Base-by-base conservation (phyloP, 2,888 invertebrate species). In the Gymnosoma rotundatum region DNA sequence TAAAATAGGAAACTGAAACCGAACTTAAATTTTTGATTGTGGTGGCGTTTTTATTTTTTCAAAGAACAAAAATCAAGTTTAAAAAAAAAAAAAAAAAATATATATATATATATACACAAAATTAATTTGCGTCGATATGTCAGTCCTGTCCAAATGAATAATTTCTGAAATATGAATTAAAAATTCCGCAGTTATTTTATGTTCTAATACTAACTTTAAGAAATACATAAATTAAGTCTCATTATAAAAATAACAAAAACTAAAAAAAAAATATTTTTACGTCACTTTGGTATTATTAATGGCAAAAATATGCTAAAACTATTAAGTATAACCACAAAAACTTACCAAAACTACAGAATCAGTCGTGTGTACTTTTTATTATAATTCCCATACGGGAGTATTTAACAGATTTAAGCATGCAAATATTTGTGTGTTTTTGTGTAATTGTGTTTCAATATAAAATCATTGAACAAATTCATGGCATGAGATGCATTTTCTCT, bases 401-500 rank as follows among this genome's bases (percentile, higher is more conserved):
- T 42, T 42, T 42, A 12, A 10, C 42, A 42, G 12, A 42, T 42
- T 42, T 42, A 42, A 42, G 42, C 42, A 12, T 64, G 21, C 58
- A 58, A 64, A 70, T 56, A 25, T 54, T 63, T 38, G 8, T 67
- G 18, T 12, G 38, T 60, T 58, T 67, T 25, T 78, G 52, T 38
- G 21, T 25, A 18, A 25, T 36, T 14, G 14, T 42, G 16, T 45
- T 45, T 18, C 12, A 64, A 56, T 64, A 60, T 48, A 52, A 45
- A 32, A 54, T 42, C 58, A 60, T 12, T 36, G 9, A 12, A 8
- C n/a, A 66, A 70, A 67, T 60, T 66, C 67, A 67, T 67, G 36
- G 61, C 76, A 80, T 70, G 83, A 61, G 80, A 83, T 80, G 76
- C 69, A 80, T 80, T 83, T 76, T 75, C 18, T 45, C 73, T 64